These are phyloP conservation scores for Triplophysa tibetana DNA, from an alignment of 2,113 vertebrate genomes.

Conservation along the genomic window DNA sequence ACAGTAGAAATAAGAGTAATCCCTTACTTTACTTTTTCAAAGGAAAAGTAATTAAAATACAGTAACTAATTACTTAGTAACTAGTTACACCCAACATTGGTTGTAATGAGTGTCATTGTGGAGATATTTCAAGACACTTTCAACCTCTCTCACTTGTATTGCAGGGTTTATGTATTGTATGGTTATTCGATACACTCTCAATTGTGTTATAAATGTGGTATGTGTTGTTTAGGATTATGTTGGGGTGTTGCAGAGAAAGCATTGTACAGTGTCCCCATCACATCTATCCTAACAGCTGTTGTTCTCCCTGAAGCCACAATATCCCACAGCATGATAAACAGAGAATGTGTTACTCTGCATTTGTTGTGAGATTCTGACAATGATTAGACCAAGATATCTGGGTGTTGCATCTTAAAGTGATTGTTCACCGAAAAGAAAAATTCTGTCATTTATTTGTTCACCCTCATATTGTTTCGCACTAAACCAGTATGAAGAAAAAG, in stretches of 20 bases:
- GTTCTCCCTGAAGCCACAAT: constrained; percentile 20
- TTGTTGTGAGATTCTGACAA: constrained; percentile 20
- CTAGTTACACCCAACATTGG: too few species aligned
- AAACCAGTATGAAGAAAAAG: too few species aligned
- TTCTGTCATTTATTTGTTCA: too few species aligned
- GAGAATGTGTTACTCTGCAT: constrained; percentile 2
- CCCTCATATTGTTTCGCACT: too few species aligned
- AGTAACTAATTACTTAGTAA: too few species aligned
- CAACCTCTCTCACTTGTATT: neutral
- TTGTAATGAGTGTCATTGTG: neutral
- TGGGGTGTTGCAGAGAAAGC: neutral
- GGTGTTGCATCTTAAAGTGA: too few species aligned
- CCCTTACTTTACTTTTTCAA: too few species aligned
- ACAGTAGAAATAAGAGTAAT: too few species aligned
- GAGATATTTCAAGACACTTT: neutral
- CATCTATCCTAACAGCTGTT: neutral
- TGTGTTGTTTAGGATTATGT: neutral
- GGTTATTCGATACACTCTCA: neutral
- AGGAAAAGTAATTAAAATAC: too few species aligned
- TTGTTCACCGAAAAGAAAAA: too few species aligned
- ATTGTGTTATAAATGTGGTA: neutral
- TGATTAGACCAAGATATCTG: neutral
- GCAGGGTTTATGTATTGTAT: neutral
- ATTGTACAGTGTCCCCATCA: neutral
- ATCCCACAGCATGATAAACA: constrained; percentile 7